phyloP scores from a whole-genome alignment of 92 coral and sea anemone species.

The Zoanthus gigantus region DNA sequence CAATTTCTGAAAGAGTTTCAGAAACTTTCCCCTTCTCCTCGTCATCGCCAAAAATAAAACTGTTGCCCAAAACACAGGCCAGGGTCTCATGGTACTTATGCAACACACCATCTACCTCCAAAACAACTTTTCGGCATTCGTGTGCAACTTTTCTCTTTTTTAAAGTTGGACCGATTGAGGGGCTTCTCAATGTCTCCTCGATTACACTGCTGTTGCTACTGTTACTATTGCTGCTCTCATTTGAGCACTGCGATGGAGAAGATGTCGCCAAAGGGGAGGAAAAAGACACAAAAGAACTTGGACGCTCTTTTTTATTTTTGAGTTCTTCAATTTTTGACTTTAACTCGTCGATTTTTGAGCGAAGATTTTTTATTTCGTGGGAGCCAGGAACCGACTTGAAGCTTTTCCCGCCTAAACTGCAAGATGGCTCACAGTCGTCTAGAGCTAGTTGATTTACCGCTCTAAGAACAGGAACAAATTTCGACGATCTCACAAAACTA shows the following conservation, averaged over 20 bases:
- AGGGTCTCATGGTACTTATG: conserved; percentile 9
- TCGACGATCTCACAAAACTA: neutral
- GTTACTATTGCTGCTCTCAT: neutral
- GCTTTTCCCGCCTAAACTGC: conserved; percentile 52
- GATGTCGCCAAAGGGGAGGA: conserved; percentile 43
- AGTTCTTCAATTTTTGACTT: conserved; percentile 7
- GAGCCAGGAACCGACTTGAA: conserved; percentile 11
- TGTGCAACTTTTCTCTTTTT: conserved; percentile 30
- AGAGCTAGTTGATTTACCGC: conserved; percentile 27
- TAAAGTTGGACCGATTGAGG: conserved; percentile 15
- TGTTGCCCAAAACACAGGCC: conserved; percentile 42
- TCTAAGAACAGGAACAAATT: conserved; percentile 25
- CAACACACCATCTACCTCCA: conserved; percentile 13
- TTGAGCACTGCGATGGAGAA: conserved; percentile 1
- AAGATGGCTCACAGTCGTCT: neutral
- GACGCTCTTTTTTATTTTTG: conserved; percentile 10
- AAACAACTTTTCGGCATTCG: conserved; percentile 12
- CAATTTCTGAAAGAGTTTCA: neutral
- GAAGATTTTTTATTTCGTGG: conserved; percentile 27
- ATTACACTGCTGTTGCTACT: conserved; percentile 5
- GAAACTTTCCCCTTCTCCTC: conserved; percentile 27
- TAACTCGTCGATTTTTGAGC: conserved; percentile 16
- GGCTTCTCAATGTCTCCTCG: conserved; percentile 17
- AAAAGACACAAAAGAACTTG: conserved; percentile 4
- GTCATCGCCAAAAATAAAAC: conserved; percentile 27